Base-by-base conservation (phyloP, 2,888 invertebrate genomes). In the Cenopis cana region DNA sequence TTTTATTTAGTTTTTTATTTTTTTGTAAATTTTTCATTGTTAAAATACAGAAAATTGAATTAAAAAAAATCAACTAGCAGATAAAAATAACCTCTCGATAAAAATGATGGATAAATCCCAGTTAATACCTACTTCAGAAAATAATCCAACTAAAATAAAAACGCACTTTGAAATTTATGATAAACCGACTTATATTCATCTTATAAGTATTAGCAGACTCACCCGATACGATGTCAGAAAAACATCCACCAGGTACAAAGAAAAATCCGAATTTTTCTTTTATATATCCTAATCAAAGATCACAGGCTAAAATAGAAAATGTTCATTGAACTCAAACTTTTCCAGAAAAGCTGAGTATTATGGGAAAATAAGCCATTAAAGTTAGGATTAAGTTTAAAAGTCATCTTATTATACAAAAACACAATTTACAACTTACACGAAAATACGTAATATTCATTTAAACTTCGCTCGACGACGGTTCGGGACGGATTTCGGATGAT, bases 401-500 rank as follows among this genome's bases (percentile, higher is more conserved):
- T 89, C 86, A 83, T 87, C 84, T 83, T 87, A 85, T 88, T 86
- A 89, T 79, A 82, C 80, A 83, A 83, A 82, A 87, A 88, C 82
- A 86, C 85, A 86, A 90, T 90, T 89, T 87, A 82, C 81, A 89
- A 88, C 81, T 87, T 85, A 83, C 82, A 85, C 83, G 82, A 84
- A 85, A 88, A 71, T 70, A 71, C 70, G 74, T 69, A 73, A 74
- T 75, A 73, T 74, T 74, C 66, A 72, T 73, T 75, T 73, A 72
- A 73, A 71, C 67, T 71, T 71, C 46, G 49, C 6, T 18, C 46
- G 61, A 33, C 55, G 61, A 29, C 60, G 50, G 55, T 61, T 29
- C 72, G 76, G 79, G 79, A 84, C 78, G 83, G 81, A 85, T 84
- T 82, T 75, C 60, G 57, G 69, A 61, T 17, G 33, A 54, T 70